A percentile compares a stretch with the other conserved stretches of the same genome.
Conservation (phyloP, 2,888 invertebrate genomes). For the Caenorhabditis parvicauda region DNA sequence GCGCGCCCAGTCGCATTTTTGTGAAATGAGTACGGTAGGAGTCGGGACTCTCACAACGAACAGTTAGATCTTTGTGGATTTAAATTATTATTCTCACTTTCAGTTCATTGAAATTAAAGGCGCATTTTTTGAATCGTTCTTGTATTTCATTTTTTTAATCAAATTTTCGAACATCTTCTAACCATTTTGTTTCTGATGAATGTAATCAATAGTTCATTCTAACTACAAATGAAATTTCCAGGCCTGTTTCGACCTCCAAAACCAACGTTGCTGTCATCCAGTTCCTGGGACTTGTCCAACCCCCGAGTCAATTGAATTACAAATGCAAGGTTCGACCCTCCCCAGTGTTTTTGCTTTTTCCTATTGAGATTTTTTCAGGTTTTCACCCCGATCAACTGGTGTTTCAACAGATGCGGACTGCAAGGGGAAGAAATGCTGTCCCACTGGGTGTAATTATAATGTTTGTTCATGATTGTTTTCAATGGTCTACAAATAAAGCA, state of each 20-base stretch:
- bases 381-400: conserved; percentile 29
- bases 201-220: neutral
- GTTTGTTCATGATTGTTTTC: conserved; percentile 15
- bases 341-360: neutral
- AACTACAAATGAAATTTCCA: neutral
- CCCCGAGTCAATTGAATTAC: conserved; percentile 22
- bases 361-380: neutral
- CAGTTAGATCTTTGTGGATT: too few species aligned
- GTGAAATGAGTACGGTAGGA: too few species aligned
- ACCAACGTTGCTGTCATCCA: conserved; percentile 25
- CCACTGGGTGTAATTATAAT: conserved; percentile 30
- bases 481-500: conserved; percentile 1
- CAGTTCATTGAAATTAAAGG: too few species aligned
- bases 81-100: too few species aligned
- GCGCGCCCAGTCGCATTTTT: too few species aligned
- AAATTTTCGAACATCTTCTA: too few species aligned
- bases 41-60: too few species aligned
- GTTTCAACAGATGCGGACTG: conserved; percentile 23
- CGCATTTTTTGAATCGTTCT: too few species aligned
- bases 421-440: conserved; percentile 31
- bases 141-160: too few species aligned
- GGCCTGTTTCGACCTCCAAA: conserved; percentile 19
- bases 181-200: too few species aligned
- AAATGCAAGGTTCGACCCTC: conserved; percentile 17
- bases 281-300: conserved; percentile 31